A percentile compares a stretch with the other conserved stretches of the same genome.
These are phyloP conservation scores for Aplysia californica DNA, from an alignment of 1,140 invertebrate genomes.

Conservation along the genomic window DNA sequence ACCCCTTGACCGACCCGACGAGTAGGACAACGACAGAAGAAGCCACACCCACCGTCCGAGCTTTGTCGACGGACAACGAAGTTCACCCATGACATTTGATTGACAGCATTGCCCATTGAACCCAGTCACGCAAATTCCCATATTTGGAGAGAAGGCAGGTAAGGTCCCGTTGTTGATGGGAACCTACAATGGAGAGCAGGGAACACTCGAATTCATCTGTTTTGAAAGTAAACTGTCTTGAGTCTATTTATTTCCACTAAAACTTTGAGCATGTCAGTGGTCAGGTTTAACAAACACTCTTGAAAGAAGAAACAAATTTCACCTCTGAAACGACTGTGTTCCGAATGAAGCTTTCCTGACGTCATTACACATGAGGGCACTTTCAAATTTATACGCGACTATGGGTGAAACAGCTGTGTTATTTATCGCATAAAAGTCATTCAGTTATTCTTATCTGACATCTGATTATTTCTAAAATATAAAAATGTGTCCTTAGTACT, in stretches of 20 bases:
- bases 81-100: conserved; percentile 20
- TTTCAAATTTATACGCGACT: background rate
- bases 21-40: too few relatives aligned
- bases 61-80: background rate
- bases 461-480: background rate
- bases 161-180: too few relatives aligned
- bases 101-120: conserved; percentile 34
- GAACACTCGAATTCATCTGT: background rate
- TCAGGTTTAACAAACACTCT: background rate
- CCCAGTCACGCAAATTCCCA: conserved; percentile 40
- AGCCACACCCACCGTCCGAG: conserved; percentile 8
- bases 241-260: too few relatives aligned
- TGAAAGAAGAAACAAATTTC: too few relatives aligned
- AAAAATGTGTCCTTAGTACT: too few relatives aligned
- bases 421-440: background rate
- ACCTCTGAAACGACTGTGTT: too few relatives aligned
- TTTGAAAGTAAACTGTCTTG: too few relatives aligned
- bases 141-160: conserved; percentile 36
- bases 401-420: too few relatives aligned
- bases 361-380: conserved; percentile 4
- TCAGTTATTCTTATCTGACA: background rate
- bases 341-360: conserved; percentile 8
- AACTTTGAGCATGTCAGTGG: too few relatives aligned
- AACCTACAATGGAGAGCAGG: background rate
- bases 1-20: too few relatives aligned